Percentiles rank a stretch among this genome's conserved stretches.
These are phyloP conservation scores for Carposina sasakii DNA, from an alignment of 1,140 invertebrate genomes.

Conservation along the genomic window DNA sequence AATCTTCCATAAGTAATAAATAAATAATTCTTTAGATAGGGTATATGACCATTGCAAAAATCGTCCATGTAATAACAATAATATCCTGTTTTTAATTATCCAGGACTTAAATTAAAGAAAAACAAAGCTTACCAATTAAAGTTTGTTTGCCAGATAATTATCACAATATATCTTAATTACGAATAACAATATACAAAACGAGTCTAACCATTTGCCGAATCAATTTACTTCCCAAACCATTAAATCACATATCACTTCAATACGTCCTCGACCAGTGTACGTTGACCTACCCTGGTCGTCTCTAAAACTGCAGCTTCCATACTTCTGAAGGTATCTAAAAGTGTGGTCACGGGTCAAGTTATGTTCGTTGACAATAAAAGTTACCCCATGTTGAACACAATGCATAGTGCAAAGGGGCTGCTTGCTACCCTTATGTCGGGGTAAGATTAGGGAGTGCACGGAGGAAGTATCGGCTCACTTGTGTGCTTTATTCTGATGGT, in stretches of 20 bases:
- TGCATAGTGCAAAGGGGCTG: slow-evolving; percentile 50
- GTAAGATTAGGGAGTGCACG: slow-evolving; percentile 35
- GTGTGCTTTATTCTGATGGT: slow-evolving; percentile 23
- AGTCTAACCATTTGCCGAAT: slow-evolving; percentile 49
- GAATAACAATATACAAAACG: too few species aligned
- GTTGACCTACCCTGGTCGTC: slow-evolving; percentile 25
- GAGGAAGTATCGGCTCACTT: slow-evolving; percentile 42
- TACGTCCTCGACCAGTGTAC: slow-evolving; percentile 37
- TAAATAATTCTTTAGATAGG: too few species aligned
- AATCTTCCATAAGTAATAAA: too few species aligned
- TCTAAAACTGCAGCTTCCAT: slow-evolving; percentile 4
- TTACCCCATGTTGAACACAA: slow-evolving; percentile 61
- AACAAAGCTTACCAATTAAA: too few species aligned
- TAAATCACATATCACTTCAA: slow-evolving; percentile 56
- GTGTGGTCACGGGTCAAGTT: slow-evolving; percentile 30
- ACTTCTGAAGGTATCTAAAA: slow-evolving; percentile 29
- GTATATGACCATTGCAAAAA: too few species aligned
- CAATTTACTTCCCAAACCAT: slow-evolving; percentile 65
- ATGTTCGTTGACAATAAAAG: slow-evolving; percentile 57
- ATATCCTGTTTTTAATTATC: too few species aligned
- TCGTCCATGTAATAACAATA: too few species aligned
- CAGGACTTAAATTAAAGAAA: too few species aligned
- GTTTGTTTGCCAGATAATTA: too few species aligned
- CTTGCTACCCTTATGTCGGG: slow-evolving; percentile 40
- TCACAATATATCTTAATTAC: too few species aligned